These are phyloP conservation scores for Belonocnema kinseyi DNA, from an alignment of 1,140 invertebrate species.

Conservation along the genomic window DNA sequence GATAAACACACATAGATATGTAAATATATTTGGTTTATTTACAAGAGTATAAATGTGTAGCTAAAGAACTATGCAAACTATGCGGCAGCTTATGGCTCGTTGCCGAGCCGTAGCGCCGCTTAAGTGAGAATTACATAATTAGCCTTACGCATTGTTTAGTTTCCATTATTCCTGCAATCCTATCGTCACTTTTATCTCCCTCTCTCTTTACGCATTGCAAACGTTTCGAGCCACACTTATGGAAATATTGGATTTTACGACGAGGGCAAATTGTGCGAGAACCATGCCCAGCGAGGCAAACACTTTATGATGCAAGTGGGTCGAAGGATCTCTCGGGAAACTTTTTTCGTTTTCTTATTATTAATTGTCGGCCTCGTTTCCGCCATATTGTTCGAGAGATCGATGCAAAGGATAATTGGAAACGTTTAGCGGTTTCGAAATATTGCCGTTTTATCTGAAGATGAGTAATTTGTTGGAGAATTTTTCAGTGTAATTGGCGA, in stretches of 20 bases:
- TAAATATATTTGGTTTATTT: no score
- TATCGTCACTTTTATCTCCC: slow-evolving; percentile 66
- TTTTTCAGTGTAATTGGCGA: neutral
- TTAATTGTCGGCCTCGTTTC: slow-evolving; percentile 6
- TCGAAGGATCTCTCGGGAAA: slow-evolving; percentile 1
- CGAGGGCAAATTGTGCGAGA: slow-evolving; percentile 27
- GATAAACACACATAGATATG: neutral
- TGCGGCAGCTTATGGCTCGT: slow-evolving; percentile 49
- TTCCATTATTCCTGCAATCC: slow-evolving; percentile 60
- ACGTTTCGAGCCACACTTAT: slow-evolving; percentile 37
- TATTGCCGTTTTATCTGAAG: neutral
- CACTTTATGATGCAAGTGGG: neutral
- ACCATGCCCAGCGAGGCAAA: slow-evolving; percentile 12
- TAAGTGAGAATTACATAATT: slow-evolving; percentile 68
- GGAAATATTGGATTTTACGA: slow-evolving; percentile 9
- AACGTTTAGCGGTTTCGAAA: slow-evolving; percentile 3
- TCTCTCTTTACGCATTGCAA: slow-evolving; percentile 55
- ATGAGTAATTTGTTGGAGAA: neutral
- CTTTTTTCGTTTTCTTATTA: neutral
- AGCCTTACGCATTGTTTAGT: slow-evolving; percentile 64
- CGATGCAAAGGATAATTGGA: slow-evolving; percentile 1
- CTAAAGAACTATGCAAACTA: slow-evolving; percentile 52
- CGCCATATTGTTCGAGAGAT: slow-evolving; percentile 4
- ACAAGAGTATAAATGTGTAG: slow-evolving; percentile 4
- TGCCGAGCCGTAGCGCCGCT: slow-evolving; percentile 53